Conservation (phyloP, 2,797 vertebrate species). For the Alfaro cultratus region DNA sequence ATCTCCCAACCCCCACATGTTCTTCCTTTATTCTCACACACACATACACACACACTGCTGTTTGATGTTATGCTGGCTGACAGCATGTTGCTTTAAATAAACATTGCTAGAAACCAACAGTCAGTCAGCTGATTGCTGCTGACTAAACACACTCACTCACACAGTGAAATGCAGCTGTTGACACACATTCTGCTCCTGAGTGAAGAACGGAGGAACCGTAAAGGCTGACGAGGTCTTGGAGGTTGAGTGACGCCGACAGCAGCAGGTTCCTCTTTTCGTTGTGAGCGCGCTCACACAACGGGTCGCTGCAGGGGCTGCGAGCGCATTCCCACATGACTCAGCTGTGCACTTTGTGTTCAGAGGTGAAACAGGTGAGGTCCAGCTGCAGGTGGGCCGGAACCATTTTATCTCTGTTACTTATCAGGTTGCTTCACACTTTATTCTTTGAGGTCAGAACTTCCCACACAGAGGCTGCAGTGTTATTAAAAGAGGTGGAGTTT, state of each 20-base stretch:
- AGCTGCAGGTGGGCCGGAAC: not conserved
- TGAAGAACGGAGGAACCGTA: not conserved
- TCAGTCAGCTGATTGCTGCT: constrained; percentile 33
- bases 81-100: constrained; percentile 77
- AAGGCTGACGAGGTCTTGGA: not conserved
- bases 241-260: not conserved
- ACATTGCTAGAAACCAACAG: constrained; percentile 58
- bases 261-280: constrained; percentile 18
- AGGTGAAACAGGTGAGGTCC: not conserved
- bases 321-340: not conserved
- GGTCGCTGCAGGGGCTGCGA: not conserved
- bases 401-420: not conserved
- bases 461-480: not conserved
- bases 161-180: not conserved
- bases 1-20: constrained; percentile 23
- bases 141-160: constrained; percentile 10
- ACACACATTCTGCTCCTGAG: not conserved
- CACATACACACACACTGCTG: constrained; percentile 17
- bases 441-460: not conserved
- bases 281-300: not conserved
- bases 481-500: not conserved
- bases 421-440: not conserved
- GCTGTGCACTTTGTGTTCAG: not conserved
- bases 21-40: constrained; percentile 35
- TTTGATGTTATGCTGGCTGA: constrained; percentile 70